phyloP scores from a whole-genome alignment of 1,140 invertebrate species.

The Brachionus plicatilis region DNA sequence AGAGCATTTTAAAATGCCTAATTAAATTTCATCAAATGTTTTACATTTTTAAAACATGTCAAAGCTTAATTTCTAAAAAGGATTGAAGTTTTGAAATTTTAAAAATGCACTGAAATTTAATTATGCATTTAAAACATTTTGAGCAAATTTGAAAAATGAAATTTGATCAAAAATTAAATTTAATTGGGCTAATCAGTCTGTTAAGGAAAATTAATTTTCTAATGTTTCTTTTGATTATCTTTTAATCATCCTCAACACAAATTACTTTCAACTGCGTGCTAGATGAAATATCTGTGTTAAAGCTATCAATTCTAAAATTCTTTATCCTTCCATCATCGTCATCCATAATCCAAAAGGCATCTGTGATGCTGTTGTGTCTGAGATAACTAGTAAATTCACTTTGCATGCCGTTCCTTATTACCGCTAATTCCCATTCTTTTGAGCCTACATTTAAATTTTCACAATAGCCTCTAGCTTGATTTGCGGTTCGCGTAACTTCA shows the following conservation, averaged over 20 bases:
- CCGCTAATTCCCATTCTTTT: not conserved
- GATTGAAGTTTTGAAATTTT: no score
- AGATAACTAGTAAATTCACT: not conserved
- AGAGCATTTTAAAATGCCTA: no score
- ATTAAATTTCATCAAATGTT: no score
- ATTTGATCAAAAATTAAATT: no score
- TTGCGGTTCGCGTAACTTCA: not conserved
- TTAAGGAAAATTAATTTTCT: no score
- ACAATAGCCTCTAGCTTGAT: not conserved
- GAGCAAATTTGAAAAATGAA: no score
- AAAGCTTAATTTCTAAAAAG: no score
- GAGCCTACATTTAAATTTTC: not conserved
- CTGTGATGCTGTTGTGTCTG: not conserved
- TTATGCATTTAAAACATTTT: no score
- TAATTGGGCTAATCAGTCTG: not conserved
- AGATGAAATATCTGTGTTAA: not conserved
- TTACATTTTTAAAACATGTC: no score
- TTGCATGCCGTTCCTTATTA: not conserved
- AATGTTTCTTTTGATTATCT: no score
- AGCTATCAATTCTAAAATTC: not conserved
- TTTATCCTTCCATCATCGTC: not conserved
- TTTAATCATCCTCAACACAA: not conserved
- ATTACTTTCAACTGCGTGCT: not conserved
- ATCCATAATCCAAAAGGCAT: not conserved
- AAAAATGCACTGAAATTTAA: no score